Percentiles rank a stretch among this genome's conserved stretches.
Evolutionary conservation across 1,140 invertebrate genomes (phyloP).

Genomic region (Drosophila ironensis): DNA sequence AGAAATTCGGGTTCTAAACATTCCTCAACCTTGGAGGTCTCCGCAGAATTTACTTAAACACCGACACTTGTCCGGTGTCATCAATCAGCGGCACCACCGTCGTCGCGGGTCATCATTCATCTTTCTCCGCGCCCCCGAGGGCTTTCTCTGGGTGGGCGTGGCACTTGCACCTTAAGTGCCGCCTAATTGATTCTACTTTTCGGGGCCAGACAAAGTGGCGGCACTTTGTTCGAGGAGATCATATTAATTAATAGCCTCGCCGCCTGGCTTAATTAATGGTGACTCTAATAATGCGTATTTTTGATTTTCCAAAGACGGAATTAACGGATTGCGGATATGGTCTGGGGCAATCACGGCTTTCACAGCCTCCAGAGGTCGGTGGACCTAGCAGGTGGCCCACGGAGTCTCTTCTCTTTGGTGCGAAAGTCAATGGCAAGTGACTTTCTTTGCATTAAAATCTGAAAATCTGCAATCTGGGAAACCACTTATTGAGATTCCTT

Average conservation of each 20-base stretch:
- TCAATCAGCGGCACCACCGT: constrained; percentile 60
- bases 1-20: background rate
- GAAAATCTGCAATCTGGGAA: too few species aligned
- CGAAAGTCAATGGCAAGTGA: too few species aligned
- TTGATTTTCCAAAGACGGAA: constrained; percentile 48
- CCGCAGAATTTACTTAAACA: background rate
- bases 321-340: constrained; percentile 44
- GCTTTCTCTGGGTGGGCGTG: constrained; percentile 45
- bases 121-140: constrained; percentile 21
- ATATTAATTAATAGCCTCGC: constrained; percentile 69
- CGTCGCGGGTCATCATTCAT: constrained; percentile 43
- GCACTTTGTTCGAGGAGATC: constrained; percentile 56
- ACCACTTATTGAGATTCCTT: constrained; percentile 1
- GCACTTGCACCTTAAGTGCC: constrained; percentile 66
- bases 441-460: background rate
- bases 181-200: constrained; percentile 67
- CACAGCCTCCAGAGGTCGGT: constrained; percentile 46
- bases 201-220: constrained; percentile 46
- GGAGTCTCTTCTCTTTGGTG: background rate
- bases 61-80: constrained; percentile 51
- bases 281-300: constrained; percentile 70
- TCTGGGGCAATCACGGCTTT: constrained; percentile 38
- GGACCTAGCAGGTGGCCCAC: constrained; percentile 12
- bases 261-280: constrained; percentile 59
- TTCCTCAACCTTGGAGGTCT: background rate